A percentile compares a stretch with the other conserved stretches of the same genome.
These are phyloP conservation scores for Ectropis crepuscularia DNA, from an alignment of 2,888 invertebrate species.

Conservation along the genomic window DNA sequence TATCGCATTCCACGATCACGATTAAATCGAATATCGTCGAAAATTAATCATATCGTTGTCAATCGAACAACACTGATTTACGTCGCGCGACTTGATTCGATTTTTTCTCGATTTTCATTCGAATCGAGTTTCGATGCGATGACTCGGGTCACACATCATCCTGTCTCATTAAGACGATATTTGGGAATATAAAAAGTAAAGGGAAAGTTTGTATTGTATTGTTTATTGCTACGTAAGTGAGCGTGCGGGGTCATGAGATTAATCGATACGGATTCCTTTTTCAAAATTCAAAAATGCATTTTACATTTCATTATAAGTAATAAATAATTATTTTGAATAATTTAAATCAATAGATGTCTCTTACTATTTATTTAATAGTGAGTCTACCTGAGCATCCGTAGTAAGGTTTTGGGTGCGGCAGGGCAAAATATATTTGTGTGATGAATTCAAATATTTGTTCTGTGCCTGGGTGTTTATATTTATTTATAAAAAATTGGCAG, in stretches of 20 bases:
- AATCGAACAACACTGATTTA: constrained; percentile 32
- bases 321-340: no score
- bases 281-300: not conserved
- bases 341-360: no score
- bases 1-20: constrained; percentile 5
- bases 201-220: constrained; percentile 50
- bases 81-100: constrained; percentile 28
- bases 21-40: constrained; percentile 13
- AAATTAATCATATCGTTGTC: constrained; percentile 36
- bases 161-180: constrained; percentile 68
- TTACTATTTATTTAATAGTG: no score
- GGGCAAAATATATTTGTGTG: no score
- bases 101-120: constrained; percentile 36
- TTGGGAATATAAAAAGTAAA: constrained; percentile 53
- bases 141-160: constrained; percentile 57
- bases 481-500: no score
- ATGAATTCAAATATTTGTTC: no score
- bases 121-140: constrained; percentile 39
- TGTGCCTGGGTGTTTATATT: no score
- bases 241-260: constrained; percentile 4
- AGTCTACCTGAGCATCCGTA: no score
- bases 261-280: constrained; percentile 20
- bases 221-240: constrained; percentile 38
- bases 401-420: no score
- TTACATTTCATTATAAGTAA: no score